Conservation (phyloP, 1,140 invertebrate genomes). For the Augochlora pura region DNA sequence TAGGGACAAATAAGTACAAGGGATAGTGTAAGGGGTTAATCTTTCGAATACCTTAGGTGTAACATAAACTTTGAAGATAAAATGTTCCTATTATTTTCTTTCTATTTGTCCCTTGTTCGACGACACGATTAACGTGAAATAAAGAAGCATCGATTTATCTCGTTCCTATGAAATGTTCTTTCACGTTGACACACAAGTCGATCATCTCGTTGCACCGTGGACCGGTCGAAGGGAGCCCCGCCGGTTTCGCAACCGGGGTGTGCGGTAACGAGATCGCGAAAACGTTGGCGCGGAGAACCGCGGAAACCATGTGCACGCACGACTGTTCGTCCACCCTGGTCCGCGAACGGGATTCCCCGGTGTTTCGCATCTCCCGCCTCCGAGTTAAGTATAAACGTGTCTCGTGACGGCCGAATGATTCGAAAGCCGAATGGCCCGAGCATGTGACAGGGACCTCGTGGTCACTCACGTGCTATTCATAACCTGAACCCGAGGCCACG, state of each 20-base stretch:
- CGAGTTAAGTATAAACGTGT: slow-evolving; percentile 49
- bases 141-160: no score
- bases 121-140: no score
- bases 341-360: background rate
- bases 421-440: slow-evolving; percentile 46
- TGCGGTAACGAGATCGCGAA: background rate
- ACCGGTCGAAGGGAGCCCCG: no score
- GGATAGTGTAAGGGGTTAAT: no score
- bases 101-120: no score
- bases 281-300: background rate
- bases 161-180: no score
- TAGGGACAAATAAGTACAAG: no score
- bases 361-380: slow-evolving; percentile 27
- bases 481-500: slow-evolving; percentile 57
- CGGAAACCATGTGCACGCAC: background rate
- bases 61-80: no score
- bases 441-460: slow-evolving; percentile 72
- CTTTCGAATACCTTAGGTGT: no score
- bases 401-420: slow-evolving; percentile 61
- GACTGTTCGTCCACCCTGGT: slow-evolving; percentile 3
- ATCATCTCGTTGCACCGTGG: no score
- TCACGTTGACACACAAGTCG: no score
- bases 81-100: no score
- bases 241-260: background rate
- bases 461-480: slow-evolving; percentile 76